Base-by-base conservation (phyloP, 2,113 vertebrate species). In the Myrmecophaga tridactyla region DNA sequence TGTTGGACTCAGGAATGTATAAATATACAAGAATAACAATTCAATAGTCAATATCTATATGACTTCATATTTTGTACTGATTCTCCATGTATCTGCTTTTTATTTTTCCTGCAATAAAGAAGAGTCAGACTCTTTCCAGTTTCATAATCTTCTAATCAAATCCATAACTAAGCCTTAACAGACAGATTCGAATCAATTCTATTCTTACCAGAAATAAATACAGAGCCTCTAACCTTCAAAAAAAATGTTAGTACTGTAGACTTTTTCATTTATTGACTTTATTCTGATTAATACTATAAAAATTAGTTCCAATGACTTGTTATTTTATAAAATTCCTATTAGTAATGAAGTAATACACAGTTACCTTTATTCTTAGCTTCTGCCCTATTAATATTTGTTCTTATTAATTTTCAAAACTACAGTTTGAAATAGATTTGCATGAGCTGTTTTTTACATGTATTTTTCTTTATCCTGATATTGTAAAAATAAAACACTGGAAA, bases 341-440 rank as follows among this genome's bases (percentile, higher is more conserved):
- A 92, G 23, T 23, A 92, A 62, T 63, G 15, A 86, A 62, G 8
- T 46, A 27, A 34, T 12, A 84, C 82, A 90, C 27, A 46, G 69
- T 92, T 67, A 17, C 8, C 29, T 65, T 90, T 92, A 58, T 75
- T 70, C 25, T 48, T 0, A 85, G 53, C 7, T 65, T 36, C n/a
- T 92, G 29, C 10, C 31, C 63, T 91, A 58, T 69, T 92, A 84
- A 89, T 3, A 65, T 78, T 53, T 65, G 65, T n/a, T 72, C 10
- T 78, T 39, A 73, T 43, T 51, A 96, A 97, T 92, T 95, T 94
- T 94, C 56, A 89, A 95, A 93, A n/a, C 51, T 86, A 39, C 41
- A 48, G 65, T 92, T 97, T 87, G 85, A 97, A 92, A 60, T 84
- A 95, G 62, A 0, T 0, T 75, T 98, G 90, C 94, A 95, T 97